phyloP scores from a whole-genome alignment of 2,888 invertebrate species.

The Drosophila koepferae region DNA sequence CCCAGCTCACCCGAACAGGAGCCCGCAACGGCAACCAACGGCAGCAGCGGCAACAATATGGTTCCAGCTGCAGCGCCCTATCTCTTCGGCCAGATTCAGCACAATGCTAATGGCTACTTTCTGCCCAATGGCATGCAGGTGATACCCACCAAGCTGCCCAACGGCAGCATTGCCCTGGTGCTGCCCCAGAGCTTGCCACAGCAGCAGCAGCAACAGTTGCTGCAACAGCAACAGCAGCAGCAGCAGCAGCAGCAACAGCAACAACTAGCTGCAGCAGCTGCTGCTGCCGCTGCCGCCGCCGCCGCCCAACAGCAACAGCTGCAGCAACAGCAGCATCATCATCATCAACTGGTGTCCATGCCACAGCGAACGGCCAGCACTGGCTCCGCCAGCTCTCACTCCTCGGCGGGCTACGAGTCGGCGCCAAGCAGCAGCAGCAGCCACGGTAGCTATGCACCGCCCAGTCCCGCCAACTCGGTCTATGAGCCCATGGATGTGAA shows the following conservation, averaged over 20 bases:
- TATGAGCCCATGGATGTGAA: constrained; percentile 85
- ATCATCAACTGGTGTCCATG: constrained; percentile 90
- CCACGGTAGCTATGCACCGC: constrained; percentile 86
- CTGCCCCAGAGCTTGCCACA: constrained; percentile 88
- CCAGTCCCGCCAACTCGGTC: constrained; percentile 86
- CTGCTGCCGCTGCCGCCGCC: constrained; percentile 74
- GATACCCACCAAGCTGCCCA: constrained; percentile 92
- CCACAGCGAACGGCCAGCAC: constrained; percentile 91
- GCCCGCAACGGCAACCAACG: constrained; percentile 51
- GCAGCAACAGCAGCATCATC: constrained; percentile 84
- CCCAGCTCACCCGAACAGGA: constrained; percentile 84
- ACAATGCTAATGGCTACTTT: constrained; percentile 87
- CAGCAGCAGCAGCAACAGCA: constrained; percentile 83
- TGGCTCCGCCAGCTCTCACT: constrained; percentile 88
- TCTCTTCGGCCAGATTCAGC: constrained; percentile 81
- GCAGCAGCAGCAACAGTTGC: constrained; percentile 86
- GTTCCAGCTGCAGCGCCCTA: constrained; percentile 62
- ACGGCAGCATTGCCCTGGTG: constrained; percentile 93
- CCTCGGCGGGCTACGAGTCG: constrained; percentile 86
- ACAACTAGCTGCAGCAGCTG: constrained; percentile 86
- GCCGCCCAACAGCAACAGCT: constrained; percentile 81
- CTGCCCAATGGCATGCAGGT: constrained; percentile 91
- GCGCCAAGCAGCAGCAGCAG: constrained; percentile 84
- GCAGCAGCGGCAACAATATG: constrained; percentile 57
- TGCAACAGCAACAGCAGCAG: constrained; percentile 85